A percentile compares a stretch with the other conserved stretches of the same genome.
Conservation (phyloP, 2,888 invertebrate genomes). For the Heterodera filipjevi region DNA sequence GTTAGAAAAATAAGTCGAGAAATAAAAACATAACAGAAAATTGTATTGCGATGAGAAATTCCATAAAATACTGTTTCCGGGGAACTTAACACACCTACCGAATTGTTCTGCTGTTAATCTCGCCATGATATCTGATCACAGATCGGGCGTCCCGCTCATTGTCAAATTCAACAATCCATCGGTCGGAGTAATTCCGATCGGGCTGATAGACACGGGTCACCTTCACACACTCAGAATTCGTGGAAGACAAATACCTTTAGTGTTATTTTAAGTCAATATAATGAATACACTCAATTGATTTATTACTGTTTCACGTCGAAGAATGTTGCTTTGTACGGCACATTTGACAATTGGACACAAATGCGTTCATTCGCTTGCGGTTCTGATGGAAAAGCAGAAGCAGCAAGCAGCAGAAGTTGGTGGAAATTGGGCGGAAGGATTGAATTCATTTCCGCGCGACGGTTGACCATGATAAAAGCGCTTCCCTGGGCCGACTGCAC, state of each 20-base stretch:
- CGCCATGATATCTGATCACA: conserved; percentile 29
- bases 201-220: conserved; percentile 47
- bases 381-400: not conserved
- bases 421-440: not conserved
- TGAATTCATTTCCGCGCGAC: not conserved
- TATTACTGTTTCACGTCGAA: conserved; percentile 50
- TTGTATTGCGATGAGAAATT: too few relatives aligned
- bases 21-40: too few relatives aligned
- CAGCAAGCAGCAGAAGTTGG: not conserved
- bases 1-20: too few relatives aligned
- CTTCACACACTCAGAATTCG: conserved; percentile 42
- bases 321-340: conserved; percentile 52
- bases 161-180: conserved; percentile 58
- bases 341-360: conserved; percentile 52
- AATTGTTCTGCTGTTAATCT: conserved; percentile 25
- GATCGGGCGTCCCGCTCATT: conserved; percentile 37
- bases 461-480: not conserved
- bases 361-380: conserved; percentile 37
- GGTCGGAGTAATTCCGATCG: conserved; percentile 54
- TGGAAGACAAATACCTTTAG: conserved; percentile 22
- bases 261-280: not conserved
- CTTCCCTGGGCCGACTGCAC: not conserved
- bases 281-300: not conserved
- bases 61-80: too few relatives aligned
- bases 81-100: conserved; percentile 20